Percentiles rank a stretch among this genome's conserved stretches.
phyloP scores from a whole-genome alignment of 2,797 vertebrate genomes.

The Microchirus variegatus region DNA sequence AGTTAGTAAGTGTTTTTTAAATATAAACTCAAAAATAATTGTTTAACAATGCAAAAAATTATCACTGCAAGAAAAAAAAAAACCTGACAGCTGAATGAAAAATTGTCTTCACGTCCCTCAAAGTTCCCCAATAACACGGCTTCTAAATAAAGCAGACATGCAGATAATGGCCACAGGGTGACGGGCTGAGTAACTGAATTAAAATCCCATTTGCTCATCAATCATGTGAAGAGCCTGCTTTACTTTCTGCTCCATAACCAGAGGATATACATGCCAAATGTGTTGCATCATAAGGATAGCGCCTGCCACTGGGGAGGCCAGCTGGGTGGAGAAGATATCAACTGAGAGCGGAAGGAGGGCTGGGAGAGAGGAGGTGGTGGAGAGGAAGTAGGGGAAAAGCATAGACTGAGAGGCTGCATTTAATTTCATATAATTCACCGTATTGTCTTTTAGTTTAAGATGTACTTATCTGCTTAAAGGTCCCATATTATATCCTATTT shows the following conservation, averaged over 20 bases:
- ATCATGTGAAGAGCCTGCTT: constrained; percentile 71
- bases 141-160: constrained; percentile 66
- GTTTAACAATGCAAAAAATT: constrained; percentile 26
- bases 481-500: too few relatives aligned
- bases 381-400: constrained; percentile 17
- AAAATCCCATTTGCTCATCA: constrained; percentile 80
- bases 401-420: constrained; percentile 23
- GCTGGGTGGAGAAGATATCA: constrained; percentile 74
- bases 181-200: constrained; percentile 77
- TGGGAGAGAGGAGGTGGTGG: constrained; percentile 26
- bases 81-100: constrained; percentile 35
- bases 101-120: constrained; percentile 38
- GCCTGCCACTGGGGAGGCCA: constrained; percentile 64
- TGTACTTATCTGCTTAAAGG: not conserved
- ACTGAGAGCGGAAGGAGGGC: constrained; percentile 45
- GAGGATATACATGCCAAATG: constrained; percentile 65
- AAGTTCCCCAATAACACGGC: constrained; percentile 55
- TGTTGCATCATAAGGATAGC: constrained; percentile 63
- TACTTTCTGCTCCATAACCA: constrained; percentile 66
- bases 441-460: constrained; percentile 7
- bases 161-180: constrained; percentile 71
- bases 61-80: constrained; percentile 21
- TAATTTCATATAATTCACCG: constrained; percentile 28
- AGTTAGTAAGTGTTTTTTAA: too few relatives aligned
- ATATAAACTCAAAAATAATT: not conserved